These are phyloP conservation scores for Phrynocephalus vlangalii DNA, from an alignment of 2,797 vertebrate genomes.

Conservation along the genomic window DNA sequence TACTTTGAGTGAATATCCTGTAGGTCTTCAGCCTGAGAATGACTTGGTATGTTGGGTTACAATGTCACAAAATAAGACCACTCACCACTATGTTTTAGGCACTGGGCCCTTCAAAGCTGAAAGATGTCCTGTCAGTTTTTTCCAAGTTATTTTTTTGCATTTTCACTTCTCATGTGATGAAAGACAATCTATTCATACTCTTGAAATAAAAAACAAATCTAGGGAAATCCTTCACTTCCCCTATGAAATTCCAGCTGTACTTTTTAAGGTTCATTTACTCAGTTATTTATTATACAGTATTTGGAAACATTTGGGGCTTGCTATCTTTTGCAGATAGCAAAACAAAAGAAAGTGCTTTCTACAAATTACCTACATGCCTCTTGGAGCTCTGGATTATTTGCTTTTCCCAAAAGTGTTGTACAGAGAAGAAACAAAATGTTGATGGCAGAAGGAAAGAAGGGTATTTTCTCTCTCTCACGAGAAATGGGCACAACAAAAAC, in stretches of 20 bases:
- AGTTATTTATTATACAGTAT: background rate
- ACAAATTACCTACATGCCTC: background rate
- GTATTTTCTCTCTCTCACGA: background rate
- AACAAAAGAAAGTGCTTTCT: background rate
- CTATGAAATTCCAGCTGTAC: background rate
- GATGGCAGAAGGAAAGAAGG: background rate
- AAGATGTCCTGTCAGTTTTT: background rate
- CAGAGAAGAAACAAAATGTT: constrained; percentile 10
- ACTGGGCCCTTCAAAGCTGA: background rate
- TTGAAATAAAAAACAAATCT: background rate
- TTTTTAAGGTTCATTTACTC: constrained; percentile 7
- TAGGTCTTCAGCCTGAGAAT: background rate
- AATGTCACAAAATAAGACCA: background rate
- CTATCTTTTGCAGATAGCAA: constrained; percentile 1
- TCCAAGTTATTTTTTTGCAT: background rate
- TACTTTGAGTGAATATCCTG: background rate
- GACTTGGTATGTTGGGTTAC: background rate
- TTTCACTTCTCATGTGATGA: constrained; percentile 13
- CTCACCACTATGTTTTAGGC: background rate
- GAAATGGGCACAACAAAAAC: no score
- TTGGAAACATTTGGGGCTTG: background rate
- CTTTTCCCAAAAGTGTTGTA: background rate
- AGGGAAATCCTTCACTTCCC: background rate
- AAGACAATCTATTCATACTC: constrained; percentile 36
- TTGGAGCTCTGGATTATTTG: background rate